Evolutionary conservation across 2,113 vertebrate genomes (phyloP).

Genomic region (Heterocephalus glaber): DNA sequence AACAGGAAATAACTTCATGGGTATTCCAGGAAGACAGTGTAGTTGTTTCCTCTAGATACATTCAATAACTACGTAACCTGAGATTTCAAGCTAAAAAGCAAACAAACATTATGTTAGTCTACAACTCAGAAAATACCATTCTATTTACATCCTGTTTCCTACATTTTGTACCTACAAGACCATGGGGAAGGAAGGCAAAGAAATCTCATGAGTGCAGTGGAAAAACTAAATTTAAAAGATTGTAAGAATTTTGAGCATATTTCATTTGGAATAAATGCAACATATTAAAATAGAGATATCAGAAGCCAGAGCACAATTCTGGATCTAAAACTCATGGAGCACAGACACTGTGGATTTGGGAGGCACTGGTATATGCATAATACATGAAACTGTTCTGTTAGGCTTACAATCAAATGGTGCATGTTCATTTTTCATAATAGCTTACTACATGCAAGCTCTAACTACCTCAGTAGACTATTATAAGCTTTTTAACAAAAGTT

Average conservation of each 20-base stretch:
- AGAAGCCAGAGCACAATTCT: not conserved
- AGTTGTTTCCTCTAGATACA: not conserved
- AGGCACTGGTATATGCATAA: not conserved
- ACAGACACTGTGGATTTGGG: not conserved
- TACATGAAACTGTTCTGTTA: not conserved
- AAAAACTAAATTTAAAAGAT: not conserved
- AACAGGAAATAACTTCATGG: not conserved
- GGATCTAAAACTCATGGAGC: not conserved
- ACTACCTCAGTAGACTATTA: not conserved
- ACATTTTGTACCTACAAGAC: not conserved
- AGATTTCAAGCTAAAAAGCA: not conserved
- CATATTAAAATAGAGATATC: not conserved
- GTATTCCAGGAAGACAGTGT: not conserved
- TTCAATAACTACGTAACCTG: not conserved
- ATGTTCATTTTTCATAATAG: not conserved
- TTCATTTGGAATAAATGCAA: not conserved
- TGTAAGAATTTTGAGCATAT: not conserved
- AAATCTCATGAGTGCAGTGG: not conserved
- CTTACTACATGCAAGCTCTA: not conserved
- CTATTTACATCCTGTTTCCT: not conserved
- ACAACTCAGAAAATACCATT: not conserved
- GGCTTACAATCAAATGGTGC: not conserved
- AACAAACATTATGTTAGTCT: not conserved
- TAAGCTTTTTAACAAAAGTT: not conserved
- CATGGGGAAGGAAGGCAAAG: not conserved